A percentile compares a stretch with the other conserved stretches of the same genome.
phyloP scores from a whole-genome alignment of 30 jellyfish, hydroid and myxozoan species.

The Nemopilema nomurai region DNA sequence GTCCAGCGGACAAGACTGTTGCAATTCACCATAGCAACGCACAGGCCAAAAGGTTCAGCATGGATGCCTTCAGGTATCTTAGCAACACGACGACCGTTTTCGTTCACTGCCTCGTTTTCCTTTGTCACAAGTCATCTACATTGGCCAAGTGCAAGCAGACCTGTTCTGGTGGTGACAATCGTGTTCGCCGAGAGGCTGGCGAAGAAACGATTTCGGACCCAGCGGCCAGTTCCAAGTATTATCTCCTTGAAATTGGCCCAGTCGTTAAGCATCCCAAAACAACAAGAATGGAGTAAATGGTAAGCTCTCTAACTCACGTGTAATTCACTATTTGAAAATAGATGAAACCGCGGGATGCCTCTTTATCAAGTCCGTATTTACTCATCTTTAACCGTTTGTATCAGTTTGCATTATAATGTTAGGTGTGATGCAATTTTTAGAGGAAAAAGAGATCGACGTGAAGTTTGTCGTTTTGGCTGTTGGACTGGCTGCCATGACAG shows the following conservation, averaged over 20 bases:
- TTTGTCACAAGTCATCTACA: conserved; percentile 43
- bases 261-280: neutral
- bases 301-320: too few relatives aligned
- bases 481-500: neutral
- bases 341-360: neutral
- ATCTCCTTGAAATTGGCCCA: conserved; percentile 32
- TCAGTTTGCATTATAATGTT: too few relatives aligned
- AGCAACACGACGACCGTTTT: conserved; percentile 31
- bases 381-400: too few relatives aligned
- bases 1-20: conserved; percentile 21
- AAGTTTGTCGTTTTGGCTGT: neutral
- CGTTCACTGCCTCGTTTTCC: conserved; percentile 56
- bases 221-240: neutral
- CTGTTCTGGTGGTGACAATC: conserved; percentile 44
- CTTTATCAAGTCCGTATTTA: neutral
- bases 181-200: conserved; percentile 13
- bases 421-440: too few relatives aligned
- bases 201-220: neutral
- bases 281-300: neutral
- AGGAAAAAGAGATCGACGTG: neutral
- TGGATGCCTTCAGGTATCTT: conserved; percentile 29
- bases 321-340: too few relatives aligned
- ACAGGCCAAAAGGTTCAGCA: conserved; percentile 26
- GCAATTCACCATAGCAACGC: conserved; percentile 2
- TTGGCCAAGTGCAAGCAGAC: conserved; percentile 22